Evolutionary conservation across 2,113 vertebrate species (phyloP), one percentile per base, ranked within the genome.

Genomic region (Spermophilus dauricus): DNA sequence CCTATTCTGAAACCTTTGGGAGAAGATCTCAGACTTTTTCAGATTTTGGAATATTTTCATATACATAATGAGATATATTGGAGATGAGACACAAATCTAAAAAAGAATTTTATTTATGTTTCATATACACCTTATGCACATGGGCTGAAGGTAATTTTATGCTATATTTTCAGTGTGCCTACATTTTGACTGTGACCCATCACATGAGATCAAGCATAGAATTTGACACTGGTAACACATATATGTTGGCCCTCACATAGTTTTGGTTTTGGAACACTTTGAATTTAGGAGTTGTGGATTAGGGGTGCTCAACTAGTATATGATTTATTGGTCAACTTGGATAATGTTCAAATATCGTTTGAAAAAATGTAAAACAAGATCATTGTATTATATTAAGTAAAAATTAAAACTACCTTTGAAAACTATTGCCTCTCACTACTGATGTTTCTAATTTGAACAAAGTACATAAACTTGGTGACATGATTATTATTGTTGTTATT

Each of bases 361-460:
- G 51, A 86, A 96, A 42, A 82, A 81, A n/a, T 39, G 2, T 83
- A 69, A 81, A 84, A 84, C 32, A 91, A 85, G 56, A 77, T 65
- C 5, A 65, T 45, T 86, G 24, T 67, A 67, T 86, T 94, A 48
- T 93, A 34, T 86, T 82, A 67, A 12, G 0, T 63, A 83, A 96
- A 88, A 78, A 45, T n/a, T 81, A 22, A 69, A 84, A 93, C 13
- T 86, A 70, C n/a, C 48, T 86, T 95, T 70, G 51, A 84, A 80
- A 96, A 28, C 69, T 77, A 86, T 32, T 48, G 37, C 14, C 13
- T 63, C n/a, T 92, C 9, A 83, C 7, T 69, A 8, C 63, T 34
- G 17, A 69, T 80, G 37, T 89, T 96, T 95, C 76, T 78, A 94
- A 77, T 73, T 75, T 92, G 34, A 96, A 30, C 39, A 97, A 95